phyloP scores from a whole-genome alignment of 2,797 vertebrate genomes.

The Thaleichthys pacificus region DNA sequence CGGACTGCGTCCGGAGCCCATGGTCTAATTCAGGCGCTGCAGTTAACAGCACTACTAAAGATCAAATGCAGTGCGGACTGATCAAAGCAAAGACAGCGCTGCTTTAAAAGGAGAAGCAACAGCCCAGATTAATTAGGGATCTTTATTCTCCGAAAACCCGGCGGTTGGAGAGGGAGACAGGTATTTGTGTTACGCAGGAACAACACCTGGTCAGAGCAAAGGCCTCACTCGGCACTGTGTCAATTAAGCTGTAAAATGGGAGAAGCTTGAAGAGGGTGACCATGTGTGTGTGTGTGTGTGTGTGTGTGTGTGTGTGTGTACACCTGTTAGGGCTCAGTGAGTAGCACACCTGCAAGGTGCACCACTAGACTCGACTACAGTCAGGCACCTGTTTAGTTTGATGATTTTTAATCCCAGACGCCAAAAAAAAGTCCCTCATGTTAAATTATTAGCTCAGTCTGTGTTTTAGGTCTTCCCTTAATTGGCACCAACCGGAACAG shows the following conservation, averaged over 20 bases:
- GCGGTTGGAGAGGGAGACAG: slow-evolving; percentile 59
- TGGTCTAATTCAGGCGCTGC: slow-evolving; percentile 61
- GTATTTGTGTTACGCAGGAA: slow-evolving; percentile 77
- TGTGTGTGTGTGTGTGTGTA: slow-evolving; percentile 31
- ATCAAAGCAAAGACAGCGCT: slow-evolving; percentile 66
- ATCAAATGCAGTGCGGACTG: slow-evolving; percentile 66
- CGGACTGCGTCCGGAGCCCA: slow-evolving; percentile 59
- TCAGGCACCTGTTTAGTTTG: background rate
- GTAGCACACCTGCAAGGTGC: slow-evolving; percentile 5
- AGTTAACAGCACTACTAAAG: slow-evolving; percentile 73
- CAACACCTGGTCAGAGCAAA: slow-evolving; percentile 83
- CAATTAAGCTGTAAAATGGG: slow-evolving; percentile 60
- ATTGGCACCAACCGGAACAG: too few species aligned
- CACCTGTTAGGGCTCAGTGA: slow-evolving; percentile 24
- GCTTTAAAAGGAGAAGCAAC: slow-evolving; percentile 70
- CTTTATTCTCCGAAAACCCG: slow-evolving; percentile 76
- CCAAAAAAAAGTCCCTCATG: too few species aligned
- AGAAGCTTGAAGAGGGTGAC: slow-evolving; percentile 19
- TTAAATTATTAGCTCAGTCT: too few species aligned
- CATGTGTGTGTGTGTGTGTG: slow-evolving; percentile 36
- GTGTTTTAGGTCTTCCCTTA: too few species aligned
- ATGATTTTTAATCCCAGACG: too few species aligned
- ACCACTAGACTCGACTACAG: background rate
- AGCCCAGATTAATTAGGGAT: slow-evolving; percentile 74
- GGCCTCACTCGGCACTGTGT: slow-evolving; percentile 63